A percentile compares a stretch with the other conserved stretches of the same genome.
phyloP scores from a whole-genome alignment of 2,888 invertebrate genomes.

The Caenorhabditis imperialis region DNA sequence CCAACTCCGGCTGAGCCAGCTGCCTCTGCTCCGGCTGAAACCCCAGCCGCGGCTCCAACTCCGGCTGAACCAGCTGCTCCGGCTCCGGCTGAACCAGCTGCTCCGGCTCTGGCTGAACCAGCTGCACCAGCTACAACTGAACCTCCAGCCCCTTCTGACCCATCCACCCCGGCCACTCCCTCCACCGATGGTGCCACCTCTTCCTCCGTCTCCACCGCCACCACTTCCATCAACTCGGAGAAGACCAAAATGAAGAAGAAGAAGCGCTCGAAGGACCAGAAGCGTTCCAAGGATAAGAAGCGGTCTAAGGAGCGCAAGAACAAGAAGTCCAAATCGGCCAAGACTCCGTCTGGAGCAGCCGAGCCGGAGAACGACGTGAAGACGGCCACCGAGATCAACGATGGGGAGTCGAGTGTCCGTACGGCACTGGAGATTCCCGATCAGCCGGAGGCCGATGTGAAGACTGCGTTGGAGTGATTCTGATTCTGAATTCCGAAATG shows the following conservation, averaged over 20 bases:
- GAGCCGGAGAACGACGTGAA: background rate
- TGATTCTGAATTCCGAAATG: too few relatives aligned
- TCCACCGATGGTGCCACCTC: background rate
- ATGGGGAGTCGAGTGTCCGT: background rate
- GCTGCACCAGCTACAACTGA: background rate
- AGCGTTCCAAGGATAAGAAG: too few relatives aligned
- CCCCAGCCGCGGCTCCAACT: constrained; percentile 1
- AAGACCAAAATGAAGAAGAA: background rate
- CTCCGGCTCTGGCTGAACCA: background rate
- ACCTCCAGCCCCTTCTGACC: background rate
- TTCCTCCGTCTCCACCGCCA: background rate
- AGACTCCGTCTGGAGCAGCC: background rate
- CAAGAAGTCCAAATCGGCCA: too few relatives aligned
- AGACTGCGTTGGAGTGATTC: too few relatives aligned
- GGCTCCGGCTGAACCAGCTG: background rate
- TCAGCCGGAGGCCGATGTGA: too few relatives aligned
- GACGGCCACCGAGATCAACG: background rate
- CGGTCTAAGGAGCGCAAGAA: background rate
- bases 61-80: background rate
- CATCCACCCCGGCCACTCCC: background rate
- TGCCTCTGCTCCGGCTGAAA: background rate
- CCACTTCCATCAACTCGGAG: too few relatives aligned
- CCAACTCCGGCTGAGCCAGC: background rate
- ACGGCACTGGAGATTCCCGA: background rate
- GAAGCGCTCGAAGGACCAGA: constrained; percentile 1